Conservation (phyloP, 2,888 invertebrate genomes). For the Brachycybe producta region DNA sequence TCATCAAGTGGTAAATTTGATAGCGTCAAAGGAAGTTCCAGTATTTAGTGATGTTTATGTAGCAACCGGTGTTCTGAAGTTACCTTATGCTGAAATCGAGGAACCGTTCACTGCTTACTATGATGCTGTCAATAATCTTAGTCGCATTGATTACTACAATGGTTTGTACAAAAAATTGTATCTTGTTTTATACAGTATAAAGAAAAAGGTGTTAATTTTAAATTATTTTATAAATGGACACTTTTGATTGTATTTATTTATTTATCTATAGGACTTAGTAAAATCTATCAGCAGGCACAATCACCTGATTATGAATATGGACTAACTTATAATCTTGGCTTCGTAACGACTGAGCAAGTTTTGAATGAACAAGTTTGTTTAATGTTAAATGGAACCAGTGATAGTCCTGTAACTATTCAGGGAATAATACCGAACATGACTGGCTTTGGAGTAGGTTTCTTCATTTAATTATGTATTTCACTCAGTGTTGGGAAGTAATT, state of each 20-base stretch:
- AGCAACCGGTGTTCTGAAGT: background rate
- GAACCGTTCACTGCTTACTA: background rate
- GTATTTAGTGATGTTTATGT: constrained; percentile 15
- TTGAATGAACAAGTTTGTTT: too few relatives aligned
- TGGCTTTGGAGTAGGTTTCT: constrained; percentile 47
- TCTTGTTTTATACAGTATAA: too few relatives aligned
- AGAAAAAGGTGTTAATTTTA: too few relatives aligned
- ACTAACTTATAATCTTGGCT: background rate
- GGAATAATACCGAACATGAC: constrained; percentile 66
- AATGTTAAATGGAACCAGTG: constrained; percentile 61
- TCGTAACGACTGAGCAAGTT: background rate
- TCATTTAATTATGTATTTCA: too few relatives aligned
- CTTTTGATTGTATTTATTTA: background rate
- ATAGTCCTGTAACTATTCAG: constrained; percentile 51
- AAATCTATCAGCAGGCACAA: background rate
- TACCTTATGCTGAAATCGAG: background rate
- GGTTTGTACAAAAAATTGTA: background rate
- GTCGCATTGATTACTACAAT: background rate
- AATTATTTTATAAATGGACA: too few relatives aligned
- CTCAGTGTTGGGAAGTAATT: too few relatives aligned
- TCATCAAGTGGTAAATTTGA: too few relatives aligned
- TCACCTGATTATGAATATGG: background rate
- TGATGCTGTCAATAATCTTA: background rate
- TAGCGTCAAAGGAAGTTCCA: too few relatives aligned
- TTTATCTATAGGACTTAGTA: background rate